Conservation (phyloP, 1,140 invertebrate species). For the Andrena cerasifolii region DNA sequence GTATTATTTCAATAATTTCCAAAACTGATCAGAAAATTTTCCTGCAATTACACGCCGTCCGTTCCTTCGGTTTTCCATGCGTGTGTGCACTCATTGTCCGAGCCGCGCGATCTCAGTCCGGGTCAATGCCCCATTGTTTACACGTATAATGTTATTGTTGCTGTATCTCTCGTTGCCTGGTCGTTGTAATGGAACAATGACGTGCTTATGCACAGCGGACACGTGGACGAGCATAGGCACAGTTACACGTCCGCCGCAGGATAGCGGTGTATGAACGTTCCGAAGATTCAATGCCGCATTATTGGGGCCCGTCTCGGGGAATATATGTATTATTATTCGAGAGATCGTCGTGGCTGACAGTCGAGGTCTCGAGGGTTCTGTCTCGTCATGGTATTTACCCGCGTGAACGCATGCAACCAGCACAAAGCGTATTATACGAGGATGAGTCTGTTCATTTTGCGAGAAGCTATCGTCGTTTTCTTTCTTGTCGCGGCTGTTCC, state of each 20-base stretch:
- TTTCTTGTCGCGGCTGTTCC: background rate
- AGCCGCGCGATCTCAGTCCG: background rate
- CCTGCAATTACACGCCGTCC: background rate
- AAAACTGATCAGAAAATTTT: too few relatives aligned
- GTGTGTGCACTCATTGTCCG: constrained; percentile 16
- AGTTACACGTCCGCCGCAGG: background rate
- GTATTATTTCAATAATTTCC: too few relatives aligned
- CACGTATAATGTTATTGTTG: constrained; percentile 58
- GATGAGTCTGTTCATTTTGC: background rate
- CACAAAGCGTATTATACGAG: background rate
- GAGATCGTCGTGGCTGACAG: constrained; percentile 34
- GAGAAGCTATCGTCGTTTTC: background rate
- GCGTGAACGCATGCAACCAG: constrained; percentile 12
- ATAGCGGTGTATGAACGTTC: background rate
- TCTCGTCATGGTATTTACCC: background rate
- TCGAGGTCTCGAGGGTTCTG: background rate
- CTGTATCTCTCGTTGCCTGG: constrained; percentile 52
- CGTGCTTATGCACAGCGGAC: constrained; percentile 35
- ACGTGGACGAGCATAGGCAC: constrained; percentile 15
- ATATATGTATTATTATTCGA: constrained; percentile 52
- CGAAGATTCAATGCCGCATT: constrained; percentile 26
- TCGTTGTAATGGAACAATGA: constrained; percentile 56
- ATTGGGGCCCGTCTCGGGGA: constrained; percentile 2
- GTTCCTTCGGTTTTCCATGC: constrained; percentile 2
- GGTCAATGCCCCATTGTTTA: constrained; percentile 59